A percentile compares a stretch with the other conserved stretches of the same genome.
Evolutionary conservation across 2,888 invertebrate genomes (phyloP).

Genomic region (Stenolophus ochropezus): DNA sequence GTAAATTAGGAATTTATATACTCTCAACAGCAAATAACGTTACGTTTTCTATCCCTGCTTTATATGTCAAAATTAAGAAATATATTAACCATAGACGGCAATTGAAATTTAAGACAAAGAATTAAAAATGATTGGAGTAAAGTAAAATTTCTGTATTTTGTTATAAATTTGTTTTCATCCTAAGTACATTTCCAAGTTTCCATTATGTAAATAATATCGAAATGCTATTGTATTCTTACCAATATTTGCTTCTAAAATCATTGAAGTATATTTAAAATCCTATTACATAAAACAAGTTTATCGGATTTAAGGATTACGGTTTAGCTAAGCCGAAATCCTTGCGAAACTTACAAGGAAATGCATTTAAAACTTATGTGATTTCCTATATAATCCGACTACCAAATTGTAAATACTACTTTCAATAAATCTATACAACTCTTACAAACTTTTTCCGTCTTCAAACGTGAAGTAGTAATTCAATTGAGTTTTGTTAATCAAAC

Average conservation of each 20-base stretch:
- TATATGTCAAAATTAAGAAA: too few species aligned
- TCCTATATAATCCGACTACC: neutral
- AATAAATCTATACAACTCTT: neutral
- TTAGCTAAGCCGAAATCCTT: slow-evolving; percentile 30
- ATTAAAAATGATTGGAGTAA: too few species aligned
- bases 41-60: too few species aligned
- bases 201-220: neutral
- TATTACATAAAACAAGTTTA: slow-evolving; percentile 27
- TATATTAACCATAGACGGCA: too few species aligned
- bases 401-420: neutral
- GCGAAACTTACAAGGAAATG: slow-evolving; percentile 19
- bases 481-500: neutral
- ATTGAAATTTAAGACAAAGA: too few species aligned
- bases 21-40: too few species aligned
- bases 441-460: neutral
- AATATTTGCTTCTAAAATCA: slow-evolving; percentile 18
- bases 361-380: slow-evolving; percentile 33
- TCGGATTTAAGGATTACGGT: slow-evolving; percentile 32
- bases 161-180: neutral
- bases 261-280: slow-evolving; percentile 16
- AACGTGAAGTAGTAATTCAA: neutral
- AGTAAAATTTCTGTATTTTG: neutral
- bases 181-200: neutral
- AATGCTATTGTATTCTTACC: neutral
- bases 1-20: too few species aligned